Conservation (phyloP, 2,888 invertebrate species). For the Drosophila paracracens region DNA sequence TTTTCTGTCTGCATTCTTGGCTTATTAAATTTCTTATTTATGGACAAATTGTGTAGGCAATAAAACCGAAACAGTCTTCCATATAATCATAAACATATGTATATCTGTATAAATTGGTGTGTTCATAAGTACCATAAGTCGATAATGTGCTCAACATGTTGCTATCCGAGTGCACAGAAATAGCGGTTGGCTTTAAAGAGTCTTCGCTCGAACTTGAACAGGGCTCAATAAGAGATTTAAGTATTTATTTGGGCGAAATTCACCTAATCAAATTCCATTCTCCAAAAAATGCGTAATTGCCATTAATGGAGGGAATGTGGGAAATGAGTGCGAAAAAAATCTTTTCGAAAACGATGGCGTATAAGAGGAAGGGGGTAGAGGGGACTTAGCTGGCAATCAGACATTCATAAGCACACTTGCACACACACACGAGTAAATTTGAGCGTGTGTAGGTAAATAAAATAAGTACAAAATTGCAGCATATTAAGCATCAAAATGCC, state of each 20-base stretch:
- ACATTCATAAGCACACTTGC: constrained; percentile 42
- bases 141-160: constrained; percentile 40
- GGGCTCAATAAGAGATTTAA: constrained; percentile 49
- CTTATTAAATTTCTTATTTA: constrained; percentile 77
- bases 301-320: constrained; percentile 56
- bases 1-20: constrained; percentile 45
- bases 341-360: not conserved
- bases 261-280: constrained; percentile 66
- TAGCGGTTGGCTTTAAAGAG: constrained; percentile 13
- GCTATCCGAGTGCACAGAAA: constrained; percentile 12
- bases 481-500: constrained; percentile 78
- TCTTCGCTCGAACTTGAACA: constrained; percentile 13
- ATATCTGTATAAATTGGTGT: constrained; percentile 23
- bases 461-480: constrained; percentile 76
- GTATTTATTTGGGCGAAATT: constrained; percentile 46
- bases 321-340: constrained; percentile 4
- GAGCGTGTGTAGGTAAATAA: constrained; percentile 60
- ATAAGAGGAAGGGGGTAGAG: not conserved
- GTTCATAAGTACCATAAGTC: constrained; percentile 41
- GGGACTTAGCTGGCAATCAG: constrained; percentile 50
- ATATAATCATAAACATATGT: constrained; percentile 24
- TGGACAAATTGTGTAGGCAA: constrained; percentile 56
- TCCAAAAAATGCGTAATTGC: constrained; percentile 65
- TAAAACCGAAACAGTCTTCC: constrained; percentile 24
- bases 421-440: constrained; percentile 13